phyloP scores from a whole-genome alignment of 2,113 vertebrate genomes.

The Galemys pyrenaicus region DNA sequence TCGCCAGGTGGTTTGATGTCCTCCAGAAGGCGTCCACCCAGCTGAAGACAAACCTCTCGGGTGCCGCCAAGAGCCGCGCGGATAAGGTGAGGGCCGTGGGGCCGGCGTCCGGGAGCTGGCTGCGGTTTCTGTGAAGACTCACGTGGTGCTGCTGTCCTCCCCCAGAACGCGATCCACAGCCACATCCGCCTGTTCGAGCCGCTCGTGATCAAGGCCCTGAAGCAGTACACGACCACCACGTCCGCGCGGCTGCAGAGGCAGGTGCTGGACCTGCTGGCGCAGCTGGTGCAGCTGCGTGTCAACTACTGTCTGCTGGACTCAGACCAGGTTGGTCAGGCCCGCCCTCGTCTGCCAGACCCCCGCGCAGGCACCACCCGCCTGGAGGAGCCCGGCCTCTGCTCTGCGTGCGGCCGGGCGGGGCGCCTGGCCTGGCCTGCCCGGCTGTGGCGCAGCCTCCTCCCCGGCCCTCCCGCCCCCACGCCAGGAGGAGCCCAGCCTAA shows the following conservation, averaged over 20 bases:
- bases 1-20: slow-evolving; percentile 97
- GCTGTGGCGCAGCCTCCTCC: too few relatives aligned
- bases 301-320: slow-evolving; percentile 99
- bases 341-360: too few relatives aligned
- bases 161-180: slow-evolving; percentile 95
- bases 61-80: slow-evolving; percentile 92
- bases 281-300: slow-evolving; percentile 96
- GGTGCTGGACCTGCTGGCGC: slow-evolving; percentile 95
- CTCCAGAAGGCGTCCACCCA: slow-evolving; percentile 97
- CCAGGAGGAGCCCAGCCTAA: too few relatives aligned
- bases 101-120: background rate
- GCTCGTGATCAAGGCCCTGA: slow-evolving; percentile 97
- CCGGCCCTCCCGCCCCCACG: too few relatives aligned
- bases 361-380: too few relatives aligned
- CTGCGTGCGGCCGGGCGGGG: too few relatives aligned
- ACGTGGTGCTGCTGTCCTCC: background rate
- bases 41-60: slow-evolving; percentile 91
- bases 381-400: too few relatives aligned
- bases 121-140: too few relatives aligned
- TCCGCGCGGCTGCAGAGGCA: slow-evolving; percentile 97
- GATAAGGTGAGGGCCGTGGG: slow-evolving; percentile 90
- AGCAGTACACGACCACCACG: slow-evolving; percentile 98
- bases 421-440: too few relatives aligned
- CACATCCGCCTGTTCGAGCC: slow-evolving; percentile 99
- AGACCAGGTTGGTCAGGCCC: slow-evolving; percentile 89